Evolutionary conservation across 2,797 vertebrate genomes (phyloP), one percentile per base, ranked within the genome.

Genomic region (Neosilurus mollespiculum): DNA sequence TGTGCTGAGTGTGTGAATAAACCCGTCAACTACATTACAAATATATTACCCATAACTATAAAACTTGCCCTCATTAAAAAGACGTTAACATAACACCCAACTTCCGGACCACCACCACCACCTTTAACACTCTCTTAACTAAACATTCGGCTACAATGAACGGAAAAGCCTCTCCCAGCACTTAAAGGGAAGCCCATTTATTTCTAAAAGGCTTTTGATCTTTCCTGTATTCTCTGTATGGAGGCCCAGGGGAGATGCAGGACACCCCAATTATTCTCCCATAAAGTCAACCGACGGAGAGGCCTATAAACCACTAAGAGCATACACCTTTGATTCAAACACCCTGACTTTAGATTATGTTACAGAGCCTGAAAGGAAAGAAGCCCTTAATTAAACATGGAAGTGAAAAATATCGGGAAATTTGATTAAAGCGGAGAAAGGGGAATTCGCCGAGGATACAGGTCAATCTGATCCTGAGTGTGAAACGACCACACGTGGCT

Each of bases 61-160:
- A 43, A 84, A 79, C 66, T 66, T 79, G 61, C 59, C 59, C 15
- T 20, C 53, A 75, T 79, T 69, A 53, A 80, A 82, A 73, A 73
- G 78, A 64, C 65, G 12, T 73, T 62, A 73, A 82, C 78, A 65
- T 30, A 69, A 69, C 69, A 61, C 88, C 85, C 90, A 87, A 88
- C 86, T 88, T 87, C 81, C 67, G 86, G 78, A 70, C 24, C 84
- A 83, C 87, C 87, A 88, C 84, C 43, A 8, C 84, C 59, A 4
- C 61, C 75, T 72, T 78, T 82, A 81, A 87, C 85, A 70, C 90
- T 93, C 93, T 93, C 91, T 81, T 81, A 83, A 84, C 84, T 90
- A 92, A 93, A 93, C 89, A 92, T 83, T 89, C 82, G 88, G 89
- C 89, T 82, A 91, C 89, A 91, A 88, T 87, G 89, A 65, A 85